Evolutionary conservation across 2,113 vertebrate genomes (phyloP), one percentile per base, ranked within the genome.

Genomic region (Campylomormyrus numenius): DNA sequence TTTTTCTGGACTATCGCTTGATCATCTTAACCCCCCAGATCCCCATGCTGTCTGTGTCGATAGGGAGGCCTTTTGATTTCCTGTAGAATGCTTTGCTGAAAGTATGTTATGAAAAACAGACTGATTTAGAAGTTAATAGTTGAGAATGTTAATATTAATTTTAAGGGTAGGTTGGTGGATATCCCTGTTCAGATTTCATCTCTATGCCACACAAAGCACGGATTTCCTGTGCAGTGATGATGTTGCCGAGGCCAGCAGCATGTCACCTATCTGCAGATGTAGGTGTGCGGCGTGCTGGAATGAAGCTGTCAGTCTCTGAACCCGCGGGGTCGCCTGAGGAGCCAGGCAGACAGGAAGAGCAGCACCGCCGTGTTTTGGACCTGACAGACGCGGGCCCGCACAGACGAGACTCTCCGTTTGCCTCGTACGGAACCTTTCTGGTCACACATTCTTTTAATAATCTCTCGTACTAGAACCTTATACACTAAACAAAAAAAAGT

Each of bases 221-320:
- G n/a, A 31, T 13, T 70, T 70, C 27, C n/a, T 27, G 27, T 31
- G 27, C 1, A 11, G 24, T 1, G 15, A 77, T 35, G 27, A 2
- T 39, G 31, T 21, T 5, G 11, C 31, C 1, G 0, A 35, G 31
- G 17, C 1, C 31, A 39, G 74, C 13, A 0, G 5, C 13, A 39
- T 15, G 35, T 39, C 13, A 7, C 17, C 31, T 6, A 80, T 39
- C 74, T 42, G 74, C 9, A 39, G 70, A 77, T 35, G 27, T 77
- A 42, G 74, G 35, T 35, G 56, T 66, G 89, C 11, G 50, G 80
- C 46, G 87, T 56, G 74, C 83, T 90, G 50, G 92, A 93, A 91
- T 91, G n/a, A 91, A 92, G 93, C 87, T 90, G 89, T 91, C 91
- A 90, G 89, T 92, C 91, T 93, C 53, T 90, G 77, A 91, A 92